Evolutionary conservation across 1,140 invertebrate genomes (phyloP).

Genomic region (Aphaenogaster ashmeadi): DNA sequence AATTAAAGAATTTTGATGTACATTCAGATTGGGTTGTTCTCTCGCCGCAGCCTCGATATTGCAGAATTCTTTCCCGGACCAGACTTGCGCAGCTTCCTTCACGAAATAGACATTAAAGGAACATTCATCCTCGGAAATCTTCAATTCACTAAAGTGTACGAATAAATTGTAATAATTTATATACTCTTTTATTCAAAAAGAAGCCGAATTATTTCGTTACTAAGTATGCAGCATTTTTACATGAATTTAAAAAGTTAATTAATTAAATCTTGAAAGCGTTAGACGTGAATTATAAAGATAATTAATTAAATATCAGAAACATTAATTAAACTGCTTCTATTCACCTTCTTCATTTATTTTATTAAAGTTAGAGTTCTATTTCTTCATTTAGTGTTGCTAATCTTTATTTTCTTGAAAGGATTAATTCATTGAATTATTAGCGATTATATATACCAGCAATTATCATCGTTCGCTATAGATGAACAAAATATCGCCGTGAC

Average conservation of each 20-base stretch:
- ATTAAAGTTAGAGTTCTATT: background rate
- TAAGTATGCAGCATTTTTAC: background rate
- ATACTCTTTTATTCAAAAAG: background rate
- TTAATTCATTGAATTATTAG: background rate
- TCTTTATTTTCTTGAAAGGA: background rate
- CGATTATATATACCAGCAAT: conserved; percentile 43
- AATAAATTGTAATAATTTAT: background rate
- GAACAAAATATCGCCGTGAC: conserved; percentile 42
- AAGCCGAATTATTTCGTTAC: background rate
- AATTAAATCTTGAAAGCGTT: background rate
- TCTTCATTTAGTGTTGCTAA: background rate
- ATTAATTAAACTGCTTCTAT: background rate
- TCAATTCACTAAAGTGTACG: background rate
- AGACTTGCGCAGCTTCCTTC: conserved; percentile 76
- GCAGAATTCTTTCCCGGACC: conserved; percentile 79
- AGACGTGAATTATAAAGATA: background rate
- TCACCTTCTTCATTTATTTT: background rate
- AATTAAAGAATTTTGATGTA: conserved; percentile 58
- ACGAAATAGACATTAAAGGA: conserved; percentile 78
- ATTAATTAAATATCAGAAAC: background rate
- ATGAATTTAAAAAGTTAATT: background rate
- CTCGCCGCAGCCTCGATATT: conserved; percentile 79
- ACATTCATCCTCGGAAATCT: background rate
- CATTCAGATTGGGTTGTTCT: conserved; percentile 76
- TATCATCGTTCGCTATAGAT: conserved; percentile 24